phyloP scores from a whole-genome alignment of 1,140 invertebrate species.

The Drosophila ironensis region DNA sequence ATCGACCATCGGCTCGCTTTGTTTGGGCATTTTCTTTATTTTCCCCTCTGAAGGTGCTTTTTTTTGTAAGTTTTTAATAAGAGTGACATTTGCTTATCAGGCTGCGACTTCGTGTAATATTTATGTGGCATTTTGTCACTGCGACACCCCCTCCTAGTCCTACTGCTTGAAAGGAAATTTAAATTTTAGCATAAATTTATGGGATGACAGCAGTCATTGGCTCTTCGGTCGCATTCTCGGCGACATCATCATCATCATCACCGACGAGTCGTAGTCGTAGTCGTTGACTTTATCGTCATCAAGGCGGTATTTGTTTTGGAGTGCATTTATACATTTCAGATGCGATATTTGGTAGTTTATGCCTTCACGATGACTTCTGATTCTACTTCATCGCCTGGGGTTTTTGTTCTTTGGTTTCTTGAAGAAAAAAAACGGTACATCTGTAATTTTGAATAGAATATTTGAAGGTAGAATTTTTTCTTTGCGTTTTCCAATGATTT shows the following conservation, averaged over 20 bases:
- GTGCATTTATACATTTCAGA: constrained; percentile 39
- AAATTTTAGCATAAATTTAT: constrained; percentile 80
- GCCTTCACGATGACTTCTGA: constrained; percentile 24
- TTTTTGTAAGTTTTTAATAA: constrained; percentile 45
- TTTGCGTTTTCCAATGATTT: too few species aligned
- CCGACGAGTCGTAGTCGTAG: too few species aligned
- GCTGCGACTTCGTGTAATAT: constrained; percentile 59
- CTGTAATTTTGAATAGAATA: too few species aligned
- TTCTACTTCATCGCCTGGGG: too few species aligned
- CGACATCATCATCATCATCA: constrained; percentile 35
- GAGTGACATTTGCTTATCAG: constrained; percentile 73
- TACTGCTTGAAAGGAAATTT: constrained; percentile 67
- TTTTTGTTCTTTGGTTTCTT: too few species aligned
- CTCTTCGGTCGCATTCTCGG: constrained; percentile 14
- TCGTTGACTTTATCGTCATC: constrained; percentile 16
- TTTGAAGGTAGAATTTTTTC: too few species aligned
- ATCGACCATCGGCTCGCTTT: constrained; percentile 42
- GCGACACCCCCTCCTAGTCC: constrained; percentile 39
- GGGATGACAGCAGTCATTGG: constrained; percentile 4
- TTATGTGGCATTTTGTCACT: constrained; percentile 76
- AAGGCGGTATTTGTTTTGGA: constrained; percentile 33
- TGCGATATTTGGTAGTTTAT: constrained; percentile 38
- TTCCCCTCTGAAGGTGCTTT: neutral
- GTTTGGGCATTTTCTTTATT: constrained; percentile 51
- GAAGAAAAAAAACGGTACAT: too few species aligned